Percentiles rank a stretch among this genome's conserved stretches.
Conservation (phyloP, 2,113 vertebrate genomes). For the Phyllostomus hastatus region DNA sequence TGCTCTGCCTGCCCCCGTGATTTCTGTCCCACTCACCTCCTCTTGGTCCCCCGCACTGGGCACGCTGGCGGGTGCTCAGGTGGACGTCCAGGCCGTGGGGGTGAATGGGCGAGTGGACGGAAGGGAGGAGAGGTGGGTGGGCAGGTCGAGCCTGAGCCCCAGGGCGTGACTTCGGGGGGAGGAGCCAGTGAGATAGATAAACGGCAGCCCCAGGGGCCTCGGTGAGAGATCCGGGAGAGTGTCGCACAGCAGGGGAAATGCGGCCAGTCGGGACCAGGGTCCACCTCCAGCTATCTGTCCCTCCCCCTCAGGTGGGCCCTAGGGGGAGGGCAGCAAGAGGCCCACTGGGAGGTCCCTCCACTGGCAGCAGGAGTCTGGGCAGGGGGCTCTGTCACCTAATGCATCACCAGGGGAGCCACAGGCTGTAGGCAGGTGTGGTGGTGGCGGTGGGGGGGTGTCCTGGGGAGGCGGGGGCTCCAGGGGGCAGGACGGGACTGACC, state of each 20-base stretch:
- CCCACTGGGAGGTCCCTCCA: accelerated
- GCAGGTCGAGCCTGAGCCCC: not conserved
- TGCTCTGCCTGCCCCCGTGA: too few species aligned
- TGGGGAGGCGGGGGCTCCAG: not conserved
- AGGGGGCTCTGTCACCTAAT: too few species aligned
- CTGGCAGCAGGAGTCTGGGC: not conserved
- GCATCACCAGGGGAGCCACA: not conserved
- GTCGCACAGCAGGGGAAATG: not conserved
- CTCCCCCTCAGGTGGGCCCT: not conserved
- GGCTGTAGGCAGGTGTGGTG: accelerated
- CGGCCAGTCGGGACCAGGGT: not conserved
- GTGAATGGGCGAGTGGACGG: not conserved
- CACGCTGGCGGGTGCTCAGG: not conserved
- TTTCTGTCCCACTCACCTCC: not conserved
- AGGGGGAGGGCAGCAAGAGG: not conserved
- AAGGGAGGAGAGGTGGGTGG: not conserved
- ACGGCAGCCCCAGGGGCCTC: not conserved
- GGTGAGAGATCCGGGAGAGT: not conserved
- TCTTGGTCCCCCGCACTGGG: not conserved
- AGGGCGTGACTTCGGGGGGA: not conserved
- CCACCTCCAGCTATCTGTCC: not conserved
- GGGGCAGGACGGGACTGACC: not conserved
- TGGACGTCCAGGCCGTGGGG: not conserved
- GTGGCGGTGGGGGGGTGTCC: too few species aligned
- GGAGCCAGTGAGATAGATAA: not conserved